phyloP scores from a whole-genome alignment of 1,140 invertebrate species.

The Ptiloglossa arizonensis region DNA sequence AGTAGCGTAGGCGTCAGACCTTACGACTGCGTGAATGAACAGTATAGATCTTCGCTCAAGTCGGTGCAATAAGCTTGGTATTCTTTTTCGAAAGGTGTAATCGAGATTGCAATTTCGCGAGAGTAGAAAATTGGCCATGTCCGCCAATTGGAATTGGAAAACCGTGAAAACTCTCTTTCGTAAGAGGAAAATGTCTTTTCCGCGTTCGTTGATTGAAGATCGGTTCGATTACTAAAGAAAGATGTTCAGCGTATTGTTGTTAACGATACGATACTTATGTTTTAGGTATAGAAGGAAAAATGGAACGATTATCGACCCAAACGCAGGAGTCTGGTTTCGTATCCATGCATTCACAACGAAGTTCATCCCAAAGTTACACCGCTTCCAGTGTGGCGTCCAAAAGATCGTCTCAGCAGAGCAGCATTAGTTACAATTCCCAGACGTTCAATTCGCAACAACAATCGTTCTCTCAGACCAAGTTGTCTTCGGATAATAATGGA shows the following conservation, averaged over 20 bases:
- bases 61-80: background rate
- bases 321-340: conserved; percentile 86
- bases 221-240: background rate
- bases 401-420: conserved; percentile 83
- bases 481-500: conserved; percentile 74
- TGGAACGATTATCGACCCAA: conserved; percentile 80
- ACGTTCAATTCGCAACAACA: conserved; percentile 80
- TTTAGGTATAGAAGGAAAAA: conserved; percentile 79
- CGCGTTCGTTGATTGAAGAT: background rate
- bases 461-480: conserved; percentile 77
- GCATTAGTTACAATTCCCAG: conserved; percentile 78
- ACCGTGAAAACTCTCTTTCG: conserved; percentile 52
- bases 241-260: no score
- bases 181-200: conserved; percentile 36
- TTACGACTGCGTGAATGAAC: conserved; percentile 54
- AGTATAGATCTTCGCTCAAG: conserved; percentile 47
- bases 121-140: conserved; percentile 4
- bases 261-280: conserved; percentile 24
- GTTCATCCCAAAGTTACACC: conserved; percentile 84
- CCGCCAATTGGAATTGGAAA: conserved; percentile 41
- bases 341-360: conserved; percentile 86
- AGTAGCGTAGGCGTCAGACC: conserved; percentile 57
- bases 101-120: background rate
- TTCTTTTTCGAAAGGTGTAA: background rate
- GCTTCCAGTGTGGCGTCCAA: conserved; percentile 82